These are phyloP conservation scores for Ceratina japonica DNA, from an alignment of 1,140 invertebrate species.

Conservation along the genomic window DNA sequence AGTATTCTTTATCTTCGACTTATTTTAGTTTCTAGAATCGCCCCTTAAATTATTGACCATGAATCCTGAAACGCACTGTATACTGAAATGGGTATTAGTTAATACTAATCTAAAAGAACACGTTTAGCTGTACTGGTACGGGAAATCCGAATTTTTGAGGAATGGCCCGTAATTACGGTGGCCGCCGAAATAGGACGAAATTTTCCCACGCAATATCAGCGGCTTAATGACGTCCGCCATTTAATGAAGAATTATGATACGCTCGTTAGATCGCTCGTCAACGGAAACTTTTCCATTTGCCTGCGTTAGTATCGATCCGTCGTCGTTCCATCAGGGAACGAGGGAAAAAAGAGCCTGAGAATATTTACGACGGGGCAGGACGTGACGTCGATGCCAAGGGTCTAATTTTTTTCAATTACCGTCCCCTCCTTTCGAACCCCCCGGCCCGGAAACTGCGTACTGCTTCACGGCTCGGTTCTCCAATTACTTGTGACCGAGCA, in stretches of 20 bases:
- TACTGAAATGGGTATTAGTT: too few relatives aligned
- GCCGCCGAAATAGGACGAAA: constrained; percentile 14
- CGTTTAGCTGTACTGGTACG: too few relatives aligned
- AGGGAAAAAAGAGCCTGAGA: constrained; percentile 5
- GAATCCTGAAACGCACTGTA: too few relatives aligned
- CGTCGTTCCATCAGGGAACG: constrained; percentile 15
- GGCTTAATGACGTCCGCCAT: constrained; percentile 50
- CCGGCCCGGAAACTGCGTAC: too few relatives aligned
- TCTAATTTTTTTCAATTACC: too few relatives aligned
- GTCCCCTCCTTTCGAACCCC: too few relatives aligned
- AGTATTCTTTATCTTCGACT: too few relatives aligned
- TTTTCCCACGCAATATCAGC: constrained; percentile 36
- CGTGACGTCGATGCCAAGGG: constrained; percentile 7
- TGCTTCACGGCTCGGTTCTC: too few relatives aligned
- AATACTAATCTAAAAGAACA: too few relatives aligned
- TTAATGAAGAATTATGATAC: constrained; percentile 60
- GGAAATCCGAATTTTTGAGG: constrained; percentile 3
- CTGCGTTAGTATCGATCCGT: constrained; percentile 55
- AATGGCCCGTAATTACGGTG: constrained; percentile 11
- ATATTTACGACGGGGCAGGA: constrained; percentile 1
- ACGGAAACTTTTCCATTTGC: constrained; percentile 49
- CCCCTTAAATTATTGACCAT: too few relatives aligned
- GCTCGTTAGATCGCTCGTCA: constrained; percentile 62
- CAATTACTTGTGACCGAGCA: too few relatives aligned
- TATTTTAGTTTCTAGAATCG: too few relatives aligned